These are phyloP conservation scores for Ophioderma brevispina DNA, from an alignment of 35 echinoderm and acorn worm species.

Conservation along the genomic window DNA sequence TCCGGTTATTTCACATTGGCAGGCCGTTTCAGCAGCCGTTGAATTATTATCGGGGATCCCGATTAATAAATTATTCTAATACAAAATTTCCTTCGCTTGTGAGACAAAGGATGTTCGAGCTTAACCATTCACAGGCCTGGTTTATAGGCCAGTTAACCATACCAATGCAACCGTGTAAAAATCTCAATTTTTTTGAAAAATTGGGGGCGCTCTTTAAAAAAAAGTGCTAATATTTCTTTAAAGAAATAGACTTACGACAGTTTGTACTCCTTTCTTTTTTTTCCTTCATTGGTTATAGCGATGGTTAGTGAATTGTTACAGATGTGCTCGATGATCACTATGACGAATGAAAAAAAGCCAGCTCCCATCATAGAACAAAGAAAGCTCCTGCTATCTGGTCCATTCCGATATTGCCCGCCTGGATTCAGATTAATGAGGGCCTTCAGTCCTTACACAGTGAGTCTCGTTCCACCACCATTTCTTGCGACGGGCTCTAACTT, in stretches of 20 bases:
- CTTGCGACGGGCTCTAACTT: conserved; percentile 78
- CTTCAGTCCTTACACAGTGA: conserved; percentile 70
- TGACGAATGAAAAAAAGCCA: conserved; percentile 75
- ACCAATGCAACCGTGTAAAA: too few relatives aligned
- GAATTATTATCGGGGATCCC: too few relatives aligned
- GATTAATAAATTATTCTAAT: too few relatives aligned
- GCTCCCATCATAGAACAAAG: conserved; percentile 93
- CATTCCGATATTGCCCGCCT: conserved; percentile 79
- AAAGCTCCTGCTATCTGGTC: conserved; percentile 91
- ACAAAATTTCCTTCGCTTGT: too few relatives aligned
- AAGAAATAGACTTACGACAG: conserved; percentile 36
- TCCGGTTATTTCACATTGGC: too few relatives aligned
- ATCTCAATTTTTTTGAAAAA: too few relatives aligned
- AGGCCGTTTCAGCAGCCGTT: too few relatives aligned
- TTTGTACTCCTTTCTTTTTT: conserved; percentile 65
- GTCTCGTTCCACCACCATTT: conserved; percentile 94
- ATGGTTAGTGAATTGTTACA: conserved; percentile 64
- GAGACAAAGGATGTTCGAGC: too few relatives aligned
- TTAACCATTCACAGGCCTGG: too few relatives aligned
- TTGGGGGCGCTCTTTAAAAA: too few relatives aligned
- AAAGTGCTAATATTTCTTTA: background rate
- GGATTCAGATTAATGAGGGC: conserved; percentile 39
- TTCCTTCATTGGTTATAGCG: conserved; percentile 74
- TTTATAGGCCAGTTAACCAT: background rate
- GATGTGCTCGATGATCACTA: conserved; percentile 89